A percentile compares a stretch with the other conserved stretches of the same genome.
Evolutionary conservation across 2,797 vertebrate species (phyloP).

Genomic region (Mormyrus proboscirostris): DNA sequence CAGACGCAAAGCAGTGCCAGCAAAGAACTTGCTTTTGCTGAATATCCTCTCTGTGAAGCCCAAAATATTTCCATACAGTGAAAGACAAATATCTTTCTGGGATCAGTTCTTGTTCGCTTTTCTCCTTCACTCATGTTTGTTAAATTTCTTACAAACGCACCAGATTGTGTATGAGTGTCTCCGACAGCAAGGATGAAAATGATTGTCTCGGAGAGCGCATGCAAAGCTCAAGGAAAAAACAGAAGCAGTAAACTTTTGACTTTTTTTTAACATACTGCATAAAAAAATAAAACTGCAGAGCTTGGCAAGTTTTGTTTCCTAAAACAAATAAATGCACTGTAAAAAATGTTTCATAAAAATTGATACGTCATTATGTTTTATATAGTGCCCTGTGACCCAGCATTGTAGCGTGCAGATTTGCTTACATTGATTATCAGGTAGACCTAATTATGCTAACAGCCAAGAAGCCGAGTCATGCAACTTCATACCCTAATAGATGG

Average conservation of each 20-base stretch:
- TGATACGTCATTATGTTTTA: neutral
- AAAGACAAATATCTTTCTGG: neutral
- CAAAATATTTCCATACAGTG: neutral
- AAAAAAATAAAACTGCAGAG: neutral
- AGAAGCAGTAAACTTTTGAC: neutral
- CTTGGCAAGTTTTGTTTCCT: neutral
- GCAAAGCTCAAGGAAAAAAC: neutral
- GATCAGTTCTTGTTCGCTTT: neutral
- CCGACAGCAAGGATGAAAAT: neutral
- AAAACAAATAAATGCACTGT: neutral
- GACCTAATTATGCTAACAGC: neutral
- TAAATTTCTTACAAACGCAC: neutral
- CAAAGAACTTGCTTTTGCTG: neutral
- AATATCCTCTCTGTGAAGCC: neutral
- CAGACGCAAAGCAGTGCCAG: neutral
- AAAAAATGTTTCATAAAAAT: neutral
- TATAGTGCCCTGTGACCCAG: neutral
- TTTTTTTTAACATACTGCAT: neutral
- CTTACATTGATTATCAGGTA: neutral
- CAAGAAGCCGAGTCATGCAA: neutral
- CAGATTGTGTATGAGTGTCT: neutral
- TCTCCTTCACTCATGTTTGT: neutral
- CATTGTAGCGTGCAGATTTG: neutral
- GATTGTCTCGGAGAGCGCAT: neutral
- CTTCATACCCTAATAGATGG: neutral